Conservation (phyloP, 2,888 invertebrate species). For the Sialis fuliginosa region DNA sequence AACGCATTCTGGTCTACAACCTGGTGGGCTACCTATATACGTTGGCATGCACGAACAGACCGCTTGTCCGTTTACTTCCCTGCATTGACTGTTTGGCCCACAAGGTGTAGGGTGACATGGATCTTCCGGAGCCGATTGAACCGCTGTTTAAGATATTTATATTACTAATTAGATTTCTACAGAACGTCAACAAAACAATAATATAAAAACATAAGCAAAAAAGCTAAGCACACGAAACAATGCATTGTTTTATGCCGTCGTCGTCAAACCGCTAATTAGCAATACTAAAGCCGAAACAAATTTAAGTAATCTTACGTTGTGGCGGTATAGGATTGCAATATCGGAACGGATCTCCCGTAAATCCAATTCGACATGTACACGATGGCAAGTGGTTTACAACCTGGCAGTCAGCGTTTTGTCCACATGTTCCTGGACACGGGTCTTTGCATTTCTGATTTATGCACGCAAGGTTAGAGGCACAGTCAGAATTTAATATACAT, state of each 20-base stretch:
- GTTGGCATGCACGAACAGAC: conserved; percentile 57
- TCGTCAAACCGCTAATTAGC: too few relatives aligned
- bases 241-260: too few relatives aligned
- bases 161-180: not conserved
- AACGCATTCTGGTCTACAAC: conserved; percentile 63
- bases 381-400: conserved; percentile 23
- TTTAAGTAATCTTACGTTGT: too few relatives aligned
- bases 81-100: conserved; percentile 58
- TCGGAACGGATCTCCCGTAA: conserved; percentile 18
- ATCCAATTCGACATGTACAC: conserved; percentile 18
- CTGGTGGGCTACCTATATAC: conserved; percentile 56
- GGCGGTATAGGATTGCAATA: conserved; percentile 16
- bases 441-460: conserved; percentile 20
- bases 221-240: too few relatives aligned
- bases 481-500: conserved; percentile 18
- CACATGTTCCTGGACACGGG: conserved; percentile 22
- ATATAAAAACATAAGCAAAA: too few relatives aligned
- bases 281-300: too few relatives aligned
- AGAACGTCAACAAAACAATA: too few relatives aligned
- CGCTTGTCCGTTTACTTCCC: conserved; percentile 49
- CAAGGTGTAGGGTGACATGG: conserved; percentile 58
- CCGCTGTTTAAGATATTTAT: conserved; percentile 11
- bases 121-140: conserved; percentile 16
- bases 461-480: conserved; percentile 20
- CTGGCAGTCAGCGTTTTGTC: conserved; percentile 22